phyloP scores from a whole-genome alignment of 1,140 invertebrate species.

The Periplaneta americana region DNA sequence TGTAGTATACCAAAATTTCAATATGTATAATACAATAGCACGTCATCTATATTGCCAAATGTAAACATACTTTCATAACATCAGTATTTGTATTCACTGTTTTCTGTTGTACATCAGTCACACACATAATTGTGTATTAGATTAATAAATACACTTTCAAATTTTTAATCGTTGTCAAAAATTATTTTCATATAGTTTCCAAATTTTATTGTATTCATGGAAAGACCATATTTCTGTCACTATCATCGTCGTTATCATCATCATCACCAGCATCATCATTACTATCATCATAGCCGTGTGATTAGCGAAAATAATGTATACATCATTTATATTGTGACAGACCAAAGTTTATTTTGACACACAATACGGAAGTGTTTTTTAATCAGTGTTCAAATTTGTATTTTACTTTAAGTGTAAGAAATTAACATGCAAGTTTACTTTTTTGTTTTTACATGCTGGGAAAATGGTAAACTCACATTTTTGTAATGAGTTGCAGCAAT shows the following conservation, averaged over 20 bases:
- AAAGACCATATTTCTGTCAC: no score
- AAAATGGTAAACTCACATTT: no score
- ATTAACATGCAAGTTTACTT: no score
- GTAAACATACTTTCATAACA: neutral
- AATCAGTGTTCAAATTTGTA: neutral
- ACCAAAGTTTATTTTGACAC: neutral
- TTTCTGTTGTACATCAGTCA: neutral
- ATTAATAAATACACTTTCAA: neutral
- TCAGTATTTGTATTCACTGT: neutral
- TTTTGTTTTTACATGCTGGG: no score
- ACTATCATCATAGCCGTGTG: neutral
- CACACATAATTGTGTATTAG: neutral
- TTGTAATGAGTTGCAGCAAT: no score
- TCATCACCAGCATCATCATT: no score
- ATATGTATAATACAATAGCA: neutral
- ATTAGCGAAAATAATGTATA: neutral
- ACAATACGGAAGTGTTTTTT: no score
- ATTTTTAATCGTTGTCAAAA: neutral
- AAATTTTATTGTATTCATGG: neutral
- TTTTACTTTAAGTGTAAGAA: neutral
- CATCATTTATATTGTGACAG: neutral
- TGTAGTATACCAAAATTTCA: neutral
- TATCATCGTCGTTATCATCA: no score
- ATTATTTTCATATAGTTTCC: neutral
- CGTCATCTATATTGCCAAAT: neutral